Conservation (phyloP, 2,888 invertebrate genomes). For the Stenodera caucasica region DNA sequence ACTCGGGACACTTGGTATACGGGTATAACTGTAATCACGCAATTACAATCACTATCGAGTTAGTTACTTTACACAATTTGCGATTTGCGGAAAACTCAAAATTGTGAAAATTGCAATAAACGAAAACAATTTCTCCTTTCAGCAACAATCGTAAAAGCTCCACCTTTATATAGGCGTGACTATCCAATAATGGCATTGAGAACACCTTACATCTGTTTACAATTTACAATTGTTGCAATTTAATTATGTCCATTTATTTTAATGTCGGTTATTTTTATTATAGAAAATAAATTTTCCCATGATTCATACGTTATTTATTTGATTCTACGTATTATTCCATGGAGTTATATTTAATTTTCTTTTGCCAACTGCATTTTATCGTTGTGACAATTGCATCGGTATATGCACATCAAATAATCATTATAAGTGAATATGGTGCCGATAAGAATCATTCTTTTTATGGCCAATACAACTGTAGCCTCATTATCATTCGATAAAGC, state of each 20-base stretch:
- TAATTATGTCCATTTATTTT: not conserved
- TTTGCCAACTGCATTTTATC: conserved; percentile 1
- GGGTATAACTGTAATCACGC: too few species aligned
- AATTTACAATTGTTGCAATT: not conserved
- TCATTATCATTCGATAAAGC: not conserved
- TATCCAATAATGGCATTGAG: not conserved
- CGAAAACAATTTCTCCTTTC: not conserved
- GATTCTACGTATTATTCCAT: not conserved
- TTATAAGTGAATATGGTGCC: not conserved
- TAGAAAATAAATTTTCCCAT: not conserved
- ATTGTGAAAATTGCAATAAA: not conserved
- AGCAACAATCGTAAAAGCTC: not conserved
- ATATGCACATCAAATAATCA: conserved; percentile 4
- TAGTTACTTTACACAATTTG: not conserved
- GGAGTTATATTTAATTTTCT: not conserved
- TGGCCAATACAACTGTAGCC: not conserved
- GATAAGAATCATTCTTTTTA: not conserved
- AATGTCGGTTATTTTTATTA: too few species aligned
- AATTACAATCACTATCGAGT: too few species aligned
- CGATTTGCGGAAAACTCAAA: too few species aligned
- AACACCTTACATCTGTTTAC: not conserved
- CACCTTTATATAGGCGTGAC: not conserved
- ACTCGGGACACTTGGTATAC: too few species aligned
- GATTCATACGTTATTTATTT: not conserved
- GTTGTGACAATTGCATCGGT: not conserved